Percentiles rank a stretch among this genome's conserved stretches.
These are phyloP conservation scores for Mycalesis mineus DNA, from an alignment of 2,888 invertebrate species.

Conservation along the genomic window DNA sequence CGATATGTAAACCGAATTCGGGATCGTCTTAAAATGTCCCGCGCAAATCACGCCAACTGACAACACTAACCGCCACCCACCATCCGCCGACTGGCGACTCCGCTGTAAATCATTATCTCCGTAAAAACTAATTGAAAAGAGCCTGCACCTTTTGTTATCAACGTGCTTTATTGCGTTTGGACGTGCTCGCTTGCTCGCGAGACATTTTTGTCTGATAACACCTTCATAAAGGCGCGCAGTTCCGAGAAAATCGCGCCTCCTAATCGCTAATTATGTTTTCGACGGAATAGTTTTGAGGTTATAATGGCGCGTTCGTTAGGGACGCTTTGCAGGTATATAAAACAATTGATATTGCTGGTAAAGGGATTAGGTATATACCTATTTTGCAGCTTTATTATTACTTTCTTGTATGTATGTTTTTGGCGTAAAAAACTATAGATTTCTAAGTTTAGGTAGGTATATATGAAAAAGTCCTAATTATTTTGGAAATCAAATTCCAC, in stretches of 20 bases:
- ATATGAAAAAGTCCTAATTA: too few relatives aligned
- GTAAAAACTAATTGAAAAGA: constrained; percentile 72
- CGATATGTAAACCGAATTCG: too few relatives aligned
- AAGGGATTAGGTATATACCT: neutral
- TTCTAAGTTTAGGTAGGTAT: too few relatives aligned
- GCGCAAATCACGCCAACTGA: neutral
- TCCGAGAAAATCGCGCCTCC: constrained; percentile 5
- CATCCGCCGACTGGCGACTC: constrained; percentile 34
- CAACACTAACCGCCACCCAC: constrained; percentile 23
- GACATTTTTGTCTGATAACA: constrained; percentile 24
- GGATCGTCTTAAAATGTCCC: too few relatives aligned
- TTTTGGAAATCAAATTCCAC: too few relatives aligned
- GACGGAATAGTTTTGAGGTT: constrained; percentile 7
- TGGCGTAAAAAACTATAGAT: too few relatives aligned
- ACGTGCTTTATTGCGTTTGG: constrained; percentile 40
- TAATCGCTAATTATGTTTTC: constrained; percentile 21
- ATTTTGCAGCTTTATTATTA: too few relatives aligned
- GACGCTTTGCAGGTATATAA: neutral
- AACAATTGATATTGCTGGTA: neutral
- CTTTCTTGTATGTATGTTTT: too few relatives aligned
- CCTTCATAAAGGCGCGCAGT: constrained; percentile 8
- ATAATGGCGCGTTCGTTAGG: neutral
- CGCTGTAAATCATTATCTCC: constrained; percentile 64
- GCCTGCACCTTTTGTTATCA: constrained; percentile 54
- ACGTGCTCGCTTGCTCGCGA: constrained; percentile 30